Percentiles rank a stretch among this genome's conserved stretches.
phyloP scores from a whole-genome alignment of 2,113 vertebrate genomes.

The Ancistrus triradiatus region DNA sequence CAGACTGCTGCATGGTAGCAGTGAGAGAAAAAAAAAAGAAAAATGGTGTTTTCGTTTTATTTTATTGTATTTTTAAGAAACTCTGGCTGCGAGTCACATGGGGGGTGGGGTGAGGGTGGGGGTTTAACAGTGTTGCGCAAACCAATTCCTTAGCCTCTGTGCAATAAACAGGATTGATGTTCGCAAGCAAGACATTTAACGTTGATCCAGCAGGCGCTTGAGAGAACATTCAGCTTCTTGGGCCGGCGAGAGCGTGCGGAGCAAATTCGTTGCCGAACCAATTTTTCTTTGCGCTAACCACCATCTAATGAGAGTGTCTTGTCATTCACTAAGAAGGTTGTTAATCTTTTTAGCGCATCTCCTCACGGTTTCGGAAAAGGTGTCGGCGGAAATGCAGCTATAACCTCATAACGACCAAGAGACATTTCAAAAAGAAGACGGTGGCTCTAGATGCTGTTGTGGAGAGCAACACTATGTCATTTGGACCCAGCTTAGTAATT shows the following conservation, averaged over 20 bases:
- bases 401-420: too few species aligned
- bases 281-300: slow-evolving; percentile 38
- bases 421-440: too few species aligned
- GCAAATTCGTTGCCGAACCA: slow-evolving; percentile 29
- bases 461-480: too few species aligned
- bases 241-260: slow-evolving; percentile 31
- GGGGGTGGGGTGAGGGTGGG: slow-evolving; percentile 12
- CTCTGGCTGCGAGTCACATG: neutral
- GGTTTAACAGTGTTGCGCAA: slow-evolving; percentile 33
- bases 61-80: too few species aligned
- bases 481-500: slow-evolving; percentile 27
- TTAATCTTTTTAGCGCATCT: too few species aligned
- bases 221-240: slow-evolving; percentile 44
- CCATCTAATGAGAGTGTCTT: slow-evolving; percentile 28
- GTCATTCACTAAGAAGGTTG: slow-evolving; percentile 33
- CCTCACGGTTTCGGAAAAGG: too few species aligned
- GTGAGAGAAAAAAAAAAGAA: too few species aligned
- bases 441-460: too few species aligned
- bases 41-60: too few species aligned
- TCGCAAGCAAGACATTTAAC: slow-evolving; percentile 45
- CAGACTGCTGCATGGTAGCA: slow-evolving; percentile 15
- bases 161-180: slow-evolving; percentile 46
- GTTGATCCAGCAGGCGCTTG: slow-evolving; percentile 38
- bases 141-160: slow-evolving; percentile 28
- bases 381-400: too few species aligned